Conservation (phyloP, 1,140 invertebrate genomes). For the Globodera rostochiensis region DNA sequence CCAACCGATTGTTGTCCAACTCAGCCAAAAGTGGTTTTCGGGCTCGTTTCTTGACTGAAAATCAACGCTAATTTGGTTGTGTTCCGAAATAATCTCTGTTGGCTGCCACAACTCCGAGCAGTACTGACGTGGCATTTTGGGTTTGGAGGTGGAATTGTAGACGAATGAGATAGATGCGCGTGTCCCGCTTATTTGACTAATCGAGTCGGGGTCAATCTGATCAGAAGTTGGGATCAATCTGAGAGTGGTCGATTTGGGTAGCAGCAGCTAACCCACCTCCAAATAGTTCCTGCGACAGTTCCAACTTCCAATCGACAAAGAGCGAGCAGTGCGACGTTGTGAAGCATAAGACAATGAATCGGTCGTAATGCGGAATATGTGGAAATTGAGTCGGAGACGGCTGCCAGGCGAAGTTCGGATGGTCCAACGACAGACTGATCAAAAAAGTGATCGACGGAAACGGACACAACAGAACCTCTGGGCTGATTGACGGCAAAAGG, state of each 20-base stretch:
- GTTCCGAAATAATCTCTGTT: constrained; percentile 35
- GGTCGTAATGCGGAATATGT: constrained; percentile 52
- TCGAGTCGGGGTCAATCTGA: constrained; percentile 5
- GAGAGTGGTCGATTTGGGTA: neutral
- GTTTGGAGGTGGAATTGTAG: constrained; percentile 7
- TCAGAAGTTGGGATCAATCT: neutral
- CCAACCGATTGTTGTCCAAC: constrained; percentile 52
- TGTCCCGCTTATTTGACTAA: constrained; percentile 2
- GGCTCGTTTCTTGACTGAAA: constrained; percentile 44
- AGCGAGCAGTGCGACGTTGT: neutral
- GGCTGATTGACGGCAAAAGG: constrained; percentile 27
- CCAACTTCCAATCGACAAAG: neutral
- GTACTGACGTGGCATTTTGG: constrained; percentile 22
- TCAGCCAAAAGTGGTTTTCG: constrained; percentile 63
- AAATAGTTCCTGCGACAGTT: constrained; percentile 26
- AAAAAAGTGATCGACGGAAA: neutral
- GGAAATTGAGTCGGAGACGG: constrained; percentile 51
- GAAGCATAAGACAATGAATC: neutral
- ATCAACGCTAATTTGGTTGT: constrained; percentile 41
- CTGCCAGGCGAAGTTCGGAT: constrained; percentile 54
- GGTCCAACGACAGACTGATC: constrained; percentile 49
- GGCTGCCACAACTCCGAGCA: constrained; percentile 43
- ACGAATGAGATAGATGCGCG: constrained; percentile 10
- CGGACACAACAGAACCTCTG: constrained; percentile 5
- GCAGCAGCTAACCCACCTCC: neutral